These are phyloP conservation scores for Cephus nigrinus DNA, from an alignment of 2,888 invertebrate genomes.

Conservation along the genomic window DNA sequence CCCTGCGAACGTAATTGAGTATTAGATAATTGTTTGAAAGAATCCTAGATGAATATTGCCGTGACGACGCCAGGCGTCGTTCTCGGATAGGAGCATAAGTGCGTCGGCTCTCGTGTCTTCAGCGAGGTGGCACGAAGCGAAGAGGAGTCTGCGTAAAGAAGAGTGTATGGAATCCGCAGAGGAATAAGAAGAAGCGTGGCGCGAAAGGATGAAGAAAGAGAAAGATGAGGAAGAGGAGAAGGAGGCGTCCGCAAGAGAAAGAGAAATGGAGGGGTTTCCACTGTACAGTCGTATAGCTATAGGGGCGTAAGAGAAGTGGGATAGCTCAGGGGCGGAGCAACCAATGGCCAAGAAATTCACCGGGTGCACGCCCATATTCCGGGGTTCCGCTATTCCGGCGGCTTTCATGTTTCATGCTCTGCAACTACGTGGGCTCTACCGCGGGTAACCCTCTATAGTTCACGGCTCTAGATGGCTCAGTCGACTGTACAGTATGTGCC, in stretches of 20 bases:
- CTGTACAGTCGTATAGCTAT: not conserved
- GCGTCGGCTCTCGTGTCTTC: too few relatives aligned
- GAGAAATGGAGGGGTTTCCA: not conserved
- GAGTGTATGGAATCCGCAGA: not conserved
- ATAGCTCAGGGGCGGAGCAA: too few relatives aligned
- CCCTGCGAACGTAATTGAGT: conserved; percentile 61
- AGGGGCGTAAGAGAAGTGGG: not conserved
- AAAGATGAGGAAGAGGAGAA: not conserved
- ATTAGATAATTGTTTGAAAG: conserved; percentile 66
- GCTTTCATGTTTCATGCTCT: too few relatives aligned
- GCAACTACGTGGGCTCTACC: too few relatives aligned
- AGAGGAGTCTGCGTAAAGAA: too few relatives aligned
- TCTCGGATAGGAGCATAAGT: conserved; percentile 14
- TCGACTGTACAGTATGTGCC: too few relatives aligned
- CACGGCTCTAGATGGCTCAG: too few relatives aligned
- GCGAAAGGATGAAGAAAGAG: not conserved
- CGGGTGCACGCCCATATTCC: too few relatives aligned
- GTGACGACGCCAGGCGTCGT: conserved; percentile 30
- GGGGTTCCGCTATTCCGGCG: too few relatives aligned
- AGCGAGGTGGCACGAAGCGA: too few relatives aligned
- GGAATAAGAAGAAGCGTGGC: not conserved
- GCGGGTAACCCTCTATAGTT: too few relatives aligned
- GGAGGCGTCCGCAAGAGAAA: not conserved
- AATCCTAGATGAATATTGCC: conserved; percentile 64
- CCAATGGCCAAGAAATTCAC: too few relatives aligned